Percentiles rank a stretch among this genome's conserved stretches.
Conservation (phyloP, 2,797 vertebrate genomes). For the Sebastes reedi region DNA sequence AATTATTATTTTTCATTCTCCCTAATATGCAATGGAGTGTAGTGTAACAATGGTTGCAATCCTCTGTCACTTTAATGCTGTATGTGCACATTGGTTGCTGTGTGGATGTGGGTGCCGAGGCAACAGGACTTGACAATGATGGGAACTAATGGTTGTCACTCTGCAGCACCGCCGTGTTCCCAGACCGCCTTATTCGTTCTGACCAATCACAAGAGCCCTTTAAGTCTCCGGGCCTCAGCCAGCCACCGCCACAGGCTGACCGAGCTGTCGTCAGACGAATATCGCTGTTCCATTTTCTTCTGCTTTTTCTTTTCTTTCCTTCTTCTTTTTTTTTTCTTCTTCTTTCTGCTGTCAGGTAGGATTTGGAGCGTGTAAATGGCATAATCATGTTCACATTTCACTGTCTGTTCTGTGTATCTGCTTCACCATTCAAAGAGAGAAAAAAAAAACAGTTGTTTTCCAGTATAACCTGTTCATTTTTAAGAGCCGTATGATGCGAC, state of each 20-base stretch:
- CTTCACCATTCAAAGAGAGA: conserved; percentile 61
- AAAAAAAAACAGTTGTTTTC: conserved; percentile 63
- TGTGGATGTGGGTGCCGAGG: conserved; percentile 75
- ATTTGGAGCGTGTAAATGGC: conserved; percentile 78
- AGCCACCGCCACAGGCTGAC: conserved; percentile 60
- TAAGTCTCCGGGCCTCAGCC: conserved; percentile 56
- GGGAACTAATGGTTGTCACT: conserved; percentile 80
- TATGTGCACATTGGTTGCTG: conserved; percentile 83
- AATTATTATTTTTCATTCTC: conserved; percentile 80
- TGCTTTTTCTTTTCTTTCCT: conserved; percentile 35
- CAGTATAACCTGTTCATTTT: conserved; percentile 82
- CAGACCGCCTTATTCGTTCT: conserved; percentile 71
- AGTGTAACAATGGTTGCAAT: conserved; percentile 81
- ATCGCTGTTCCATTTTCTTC: conserved; percentile 59
- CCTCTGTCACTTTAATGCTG: conserved; percentile 87
- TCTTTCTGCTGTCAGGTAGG: conserved; percentile 68
- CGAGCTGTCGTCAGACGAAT: conserved; percentile 61
- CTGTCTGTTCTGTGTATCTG: conserved; percentile 76
- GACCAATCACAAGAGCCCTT: conserved; percentile 71
- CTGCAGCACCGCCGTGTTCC: conserved; percentile 62
- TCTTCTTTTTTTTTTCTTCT: neutral
- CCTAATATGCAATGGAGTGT: conserved; percentile 85
- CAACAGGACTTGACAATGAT: conserved; percentile 82
- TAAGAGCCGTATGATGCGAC: conserved; percentile 82
- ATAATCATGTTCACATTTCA: conserved; percentile 79